Conservation (phyloP, 2,888 invertebrate genomes). For the Catocala fraxini region DNA sequence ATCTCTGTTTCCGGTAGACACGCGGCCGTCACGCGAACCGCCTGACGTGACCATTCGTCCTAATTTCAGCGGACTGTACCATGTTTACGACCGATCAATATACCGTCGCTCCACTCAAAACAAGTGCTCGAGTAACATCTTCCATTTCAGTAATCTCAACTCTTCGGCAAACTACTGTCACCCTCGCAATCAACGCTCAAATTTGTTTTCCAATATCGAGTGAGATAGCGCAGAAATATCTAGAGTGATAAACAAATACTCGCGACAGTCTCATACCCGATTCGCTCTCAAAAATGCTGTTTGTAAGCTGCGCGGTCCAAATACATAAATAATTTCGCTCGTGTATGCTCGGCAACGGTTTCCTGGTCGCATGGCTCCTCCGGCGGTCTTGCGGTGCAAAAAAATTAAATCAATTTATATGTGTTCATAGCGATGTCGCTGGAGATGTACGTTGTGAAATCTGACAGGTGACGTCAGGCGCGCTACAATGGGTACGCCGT, state of each 20-base stretch:
- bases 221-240: conserved; percentile 30
- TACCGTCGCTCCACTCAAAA: conserved; percentile 46
- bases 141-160: conserved; percentile 32
- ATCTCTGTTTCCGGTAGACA: conserved; percentile 61
- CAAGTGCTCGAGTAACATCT: conserved; percentile 35
- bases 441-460: conserved; percentile 65
- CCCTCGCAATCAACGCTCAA: conserved; percentile 34
- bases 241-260: conserved; percentile 34
- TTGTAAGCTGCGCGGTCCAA: conserved; percentile 35
- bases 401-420: conserved; percentile 67
- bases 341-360: conserved; percentile 46
- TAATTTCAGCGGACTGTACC: conserved; percentile 61
- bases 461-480: conserved; percentile 76
- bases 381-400: conserved; percentile 42
- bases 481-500: conserved; percentile 68
- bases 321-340: conserved; percentile 53
- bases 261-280: conserved; percentile 26
- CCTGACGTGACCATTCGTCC: conserved; percentile 68
- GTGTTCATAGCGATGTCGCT: conserved; percentile 42
- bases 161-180: conserved; percentile 28
- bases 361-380: conserved; percentile 21
- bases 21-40: conserved; percentile 69
- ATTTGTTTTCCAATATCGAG: conserved; percentile 32
- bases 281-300: conserved; percentile 32
- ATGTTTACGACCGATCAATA: conserved; percentile 58